phyloP scores from a whole-genome alignment of 2,113 vertebrate genomes.

The Tinamus guttatus region DNA sequence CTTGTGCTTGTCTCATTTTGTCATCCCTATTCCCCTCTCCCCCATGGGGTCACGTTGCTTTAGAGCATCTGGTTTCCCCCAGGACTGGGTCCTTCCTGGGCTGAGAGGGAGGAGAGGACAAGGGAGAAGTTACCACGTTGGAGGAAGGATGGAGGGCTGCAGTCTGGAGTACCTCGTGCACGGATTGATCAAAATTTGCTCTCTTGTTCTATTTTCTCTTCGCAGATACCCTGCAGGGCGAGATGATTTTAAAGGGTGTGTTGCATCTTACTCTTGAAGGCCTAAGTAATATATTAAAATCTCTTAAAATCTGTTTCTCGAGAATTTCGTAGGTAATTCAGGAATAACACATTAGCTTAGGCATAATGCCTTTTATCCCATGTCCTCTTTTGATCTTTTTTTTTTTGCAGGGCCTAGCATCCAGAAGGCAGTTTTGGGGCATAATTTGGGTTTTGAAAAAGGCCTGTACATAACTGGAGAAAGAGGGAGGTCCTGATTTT shows the following conservation, averaged over 20 bases:
- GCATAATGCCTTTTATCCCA: neutral
- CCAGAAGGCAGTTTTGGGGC: neutral
- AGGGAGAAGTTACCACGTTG: neutral
- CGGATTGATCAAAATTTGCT: neutral
- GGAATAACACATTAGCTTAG: neutral
- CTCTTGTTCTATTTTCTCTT: neutral
- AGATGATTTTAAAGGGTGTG: neutral
- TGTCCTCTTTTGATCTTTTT: neutral
- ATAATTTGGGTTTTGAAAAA: neutral
- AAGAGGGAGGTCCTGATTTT: neutral
- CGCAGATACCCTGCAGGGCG: neutral
- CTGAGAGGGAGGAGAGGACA: neutral
- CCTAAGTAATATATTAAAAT: neutral
- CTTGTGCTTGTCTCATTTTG: slow-evolving; percentile 68
- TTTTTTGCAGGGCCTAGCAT: neutral
- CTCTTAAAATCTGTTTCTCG: neutral
- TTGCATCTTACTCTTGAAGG: neutral
- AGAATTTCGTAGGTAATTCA: neutral
- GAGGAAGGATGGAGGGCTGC: neutral
- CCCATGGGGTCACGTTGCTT: neutral
- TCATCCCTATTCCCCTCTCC: neutral
- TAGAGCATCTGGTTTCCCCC: neutral
- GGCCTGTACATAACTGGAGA: neutral
- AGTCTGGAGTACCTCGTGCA: neutral
- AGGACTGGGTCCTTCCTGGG: neutral